Evolutionary conservation across 1,140 invertebrate genomes (phyloP).

Genomic region (Dendrolimus punctatus): DNA sequence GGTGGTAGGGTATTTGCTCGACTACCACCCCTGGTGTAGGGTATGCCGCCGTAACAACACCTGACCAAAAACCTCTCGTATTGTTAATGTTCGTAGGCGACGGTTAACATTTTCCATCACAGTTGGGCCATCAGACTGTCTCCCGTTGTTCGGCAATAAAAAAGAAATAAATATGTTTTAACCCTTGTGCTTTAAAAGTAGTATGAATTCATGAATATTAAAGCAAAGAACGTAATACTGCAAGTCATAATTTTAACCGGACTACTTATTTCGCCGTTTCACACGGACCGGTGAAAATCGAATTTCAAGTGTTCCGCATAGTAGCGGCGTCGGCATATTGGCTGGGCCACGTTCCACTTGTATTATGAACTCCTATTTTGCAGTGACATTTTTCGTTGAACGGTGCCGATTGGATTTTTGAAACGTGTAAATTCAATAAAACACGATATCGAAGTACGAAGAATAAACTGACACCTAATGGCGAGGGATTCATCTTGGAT

Average conservation of each 20-base stretch:
- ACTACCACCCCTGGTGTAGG: too few relatives aligned
- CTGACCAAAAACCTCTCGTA: too few relatives aligned
- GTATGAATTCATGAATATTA: too few relatives aligned
- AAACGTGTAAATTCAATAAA: constrained; percentile 63
- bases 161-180: too few relatives aligned
- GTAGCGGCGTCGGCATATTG: constrained; percentile 50
- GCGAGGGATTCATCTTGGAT: background rate
- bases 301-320: constrained; percentile 36
- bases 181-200: too few relatives aligned
- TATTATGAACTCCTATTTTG: constrained; percentile 60
- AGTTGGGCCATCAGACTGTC: too few relatives aligned
- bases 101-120: too few relatives aligned
- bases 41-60: too few relatives aligned
- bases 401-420: constrained; percentile 55
- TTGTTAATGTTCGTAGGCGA: too few relatives aligned
- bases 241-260: background rate
- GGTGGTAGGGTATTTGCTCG: too few relatives aligned
- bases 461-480: background rate
- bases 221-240: background rate
- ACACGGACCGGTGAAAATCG: constrained; percentile 44
- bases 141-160: too few relatives aligned
- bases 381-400: constrained; percentile 59
- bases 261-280: constrained; percentile 39
- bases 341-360: constrained; percentile 38
- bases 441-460: constrained; percentile 20